Evolutionary conservation across 1,140 invertebrate species (phyloP).

Genomic region (Dufourea novaeangliae): DNA sequence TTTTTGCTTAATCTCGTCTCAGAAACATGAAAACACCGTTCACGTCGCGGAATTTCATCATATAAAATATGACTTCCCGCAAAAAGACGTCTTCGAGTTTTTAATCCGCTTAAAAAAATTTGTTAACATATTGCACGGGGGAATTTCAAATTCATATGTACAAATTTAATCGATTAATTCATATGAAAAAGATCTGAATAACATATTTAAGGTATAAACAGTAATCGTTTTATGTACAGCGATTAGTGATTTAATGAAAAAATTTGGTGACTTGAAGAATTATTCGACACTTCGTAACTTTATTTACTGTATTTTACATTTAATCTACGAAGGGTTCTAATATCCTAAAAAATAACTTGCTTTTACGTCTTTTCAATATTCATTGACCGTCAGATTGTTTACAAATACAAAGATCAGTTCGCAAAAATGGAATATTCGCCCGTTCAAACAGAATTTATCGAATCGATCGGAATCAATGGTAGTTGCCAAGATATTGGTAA

Average conservation of each 20-base stretch:
- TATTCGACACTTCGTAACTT: not conserved
- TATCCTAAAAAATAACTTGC: too few species aligned
- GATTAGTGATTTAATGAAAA: not conserved
- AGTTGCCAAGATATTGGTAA: conserved; percentile 29
- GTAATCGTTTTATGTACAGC: too few species aligned
- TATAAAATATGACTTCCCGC: too few species aligned
- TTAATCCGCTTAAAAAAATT: too few species aligned
- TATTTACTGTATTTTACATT: not conserved
- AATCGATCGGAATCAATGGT: conserved; percentile 26
- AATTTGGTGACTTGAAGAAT: not conserved
- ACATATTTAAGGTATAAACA: not conserved
- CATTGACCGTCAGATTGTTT: conserved; percentile 15
- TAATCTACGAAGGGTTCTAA: not conserved
- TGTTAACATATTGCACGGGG: not conserved
- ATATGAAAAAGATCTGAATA: not conserved
- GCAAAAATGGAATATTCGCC: conserved; percentile 8
- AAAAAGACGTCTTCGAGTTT: too few species aligned
- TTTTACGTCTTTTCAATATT: not conserved
- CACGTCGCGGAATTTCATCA: too few species aligned
- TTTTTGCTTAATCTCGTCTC: too few species aligned
- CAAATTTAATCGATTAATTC: not conserved
- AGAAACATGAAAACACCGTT: too few species aligned
- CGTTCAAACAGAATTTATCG: conserved; percentile 20
- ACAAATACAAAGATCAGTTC: conserved; percentile 16
- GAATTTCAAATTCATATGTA: not conserved